A percentile compares a stretch with the other conserved stretches of the same genome.
Evolutionary conservation across 2,797 vertebrate genomes (phyloP).

Genomic region (Megaceryle alcyon): DNA sequence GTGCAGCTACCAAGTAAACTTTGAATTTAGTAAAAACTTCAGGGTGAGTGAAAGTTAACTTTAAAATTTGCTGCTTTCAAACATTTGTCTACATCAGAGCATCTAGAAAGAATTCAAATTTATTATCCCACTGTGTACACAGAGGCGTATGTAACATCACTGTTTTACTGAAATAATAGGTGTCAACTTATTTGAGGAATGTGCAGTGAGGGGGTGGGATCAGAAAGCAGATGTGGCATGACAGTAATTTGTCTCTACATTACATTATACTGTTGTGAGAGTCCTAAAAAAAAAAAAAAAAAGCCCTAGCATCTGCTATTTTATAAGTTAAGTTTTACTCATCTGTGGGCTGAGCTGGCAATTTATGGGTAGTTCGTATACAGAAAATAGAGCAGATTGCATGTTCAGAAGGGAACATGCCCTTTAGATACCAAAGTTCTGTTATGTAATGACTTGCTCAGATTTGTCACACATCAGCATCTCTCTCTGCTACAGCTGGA

Average conservation of each 20-base stretch:
- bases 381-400: constrained; percentile 1
- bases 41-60: constrained; percentile 9
- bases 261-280: constrained; percentile 15
- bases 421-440: background rate
- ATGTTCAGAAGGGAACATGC: background rate
- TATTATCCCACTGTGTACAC: constrained; percentile 47
- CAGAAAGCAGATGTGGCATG: constrained; percentile 46
- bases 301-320: constrained; percentile 21
- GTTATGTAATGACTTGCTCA: background rate
- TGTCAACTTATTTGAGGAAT: constrained; percentile 45
- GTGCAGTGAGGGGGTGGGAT: background rate
- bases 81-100: background rate
- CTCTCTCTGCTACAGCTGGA: background rate
- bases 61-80: constrained; percentile 5
- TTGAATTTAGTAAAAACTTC: background rate
- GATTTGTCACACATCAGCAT: background rate
- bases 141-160: constrained; percentile 50
- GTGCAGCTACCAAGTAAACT: background rate
- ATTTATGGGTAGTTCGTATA: background rate
- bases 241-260: constrained; percentile 41
- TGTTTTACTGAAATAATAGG: background rate
- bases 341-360: constrained; percentile 35
- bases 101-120: constrained; percentile 33
- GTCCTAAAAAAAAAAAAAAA: background rate
- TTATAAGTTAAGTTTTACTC: constrained; percentile 36